phyloP scores from a whole-genome alignment of 2,797 vertebrate species.

The Sphenodon punctatus region DNA sequence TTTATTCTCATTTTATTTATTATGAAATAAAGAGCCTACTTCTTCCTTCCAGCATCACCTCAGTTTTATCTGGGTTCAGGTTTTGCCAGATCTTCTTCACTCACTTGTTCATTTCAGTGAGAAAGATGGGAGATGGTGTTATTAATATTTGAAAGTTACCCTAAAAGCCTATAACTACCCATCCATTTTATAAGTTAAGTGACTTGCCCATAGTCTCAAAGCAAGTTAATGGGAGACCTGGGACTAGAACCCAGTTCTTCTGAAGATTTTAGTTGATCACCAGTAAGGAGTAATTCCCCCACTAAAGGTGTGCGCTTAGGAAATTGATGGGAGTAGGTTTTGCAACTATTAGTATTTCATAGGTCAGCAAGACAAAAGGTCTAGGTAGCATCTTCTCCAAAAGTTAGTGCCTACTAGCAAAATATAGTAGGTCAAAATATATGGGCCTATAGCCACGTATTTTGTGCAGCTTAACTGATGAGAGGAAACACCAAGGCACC shows the following conservation, averaged over 20 bases:
- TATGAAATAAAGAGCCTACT: neutral
- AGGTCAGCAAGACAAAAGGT: neutral
- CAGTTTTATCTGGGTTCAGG: neutral
- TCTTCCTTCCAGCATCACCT: neutral
- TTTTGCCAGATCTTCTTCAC: neutral
- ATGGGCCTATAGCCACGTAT: neutral
- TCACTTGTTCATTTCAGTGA: neutral
- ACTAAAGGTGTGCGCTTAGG: too few relatives aligned
- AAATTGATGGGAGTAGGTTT: too few relatives aligned
- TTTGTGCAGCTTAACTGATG: neutral
- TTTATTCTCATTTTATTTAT: too few relatives aligned
- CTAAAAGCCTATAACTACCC: too few relatives aligned
- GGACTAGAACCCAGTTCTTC: too few relatives aligned
- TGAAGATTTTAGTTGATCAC: too few relatives aligned
- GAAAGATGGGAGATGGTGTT: neutral
- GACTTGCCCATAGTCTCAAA: too few relatives aligned
- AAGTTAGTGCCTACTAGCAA: neutral
- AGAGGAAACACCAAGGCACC: neutral
- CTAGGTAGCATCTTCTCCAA: neutral
- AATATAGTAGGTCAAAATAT: neutral
- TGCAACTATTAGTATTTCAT: too few relatives aligned
- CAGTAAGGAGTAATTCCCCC: too few relatives aligned
- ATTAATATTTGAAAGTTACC: neutral
- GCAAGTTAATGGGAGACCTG: too few relatives aligned
- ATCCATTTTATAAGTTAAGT: too few relatives aligned